phyloP scores from a whole-genome alignment of 2,113 vertebrate genomes.

The Sapajus apella region DNA sequence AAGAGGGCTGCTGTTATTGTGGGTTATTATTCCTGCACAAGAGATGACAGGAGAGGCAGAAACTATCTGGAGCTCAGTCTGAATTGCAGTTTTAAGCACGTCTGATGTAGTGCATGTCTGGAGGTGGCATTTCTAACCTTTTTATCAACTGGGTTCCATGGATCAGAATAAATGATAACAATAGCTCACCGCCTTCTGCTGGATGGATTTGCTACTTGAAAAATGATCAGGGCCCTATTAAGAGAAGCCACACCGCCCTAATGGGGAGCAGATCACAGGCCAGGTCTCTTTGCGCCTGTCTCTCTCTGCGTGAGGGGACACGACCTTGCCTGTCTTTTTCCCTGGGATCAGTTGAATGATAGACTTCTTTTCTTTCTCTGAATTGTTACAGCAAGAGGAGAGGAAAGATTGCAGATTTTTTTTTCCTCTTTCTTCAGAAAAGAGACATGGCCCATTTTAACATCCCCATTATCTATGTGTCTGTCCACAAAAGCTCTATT shows the following conservation, averaged over 20 bases:
- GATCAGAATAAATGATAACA: slow-evolving; percentile 77
- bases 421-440: slow-evolving; percentile 49
- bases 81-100: slow-evolving; percentile 67
- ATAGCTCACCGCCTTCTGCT: slow-evolving; percentile 70
- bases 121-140: slow-evolving; percentile 73
- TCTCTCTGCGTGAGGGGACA: slow-evolving; percentile 52
- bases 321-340: slow-evolving; percentile 60
- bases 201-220: slow-evolving; percentile 70
- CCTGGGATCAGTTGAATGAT: slow-evolving; percentile 62
- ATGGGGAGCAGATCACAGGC: slow-evolving; percentile 63
- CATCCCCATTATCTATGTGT: slow-evolving; percentile 58
- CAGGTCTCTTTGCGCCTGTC: slow-evolving; percentile 22
- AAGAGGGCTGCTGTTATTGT: slow-evolving; percentile 7
- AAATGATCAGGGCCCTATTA: slow-evolving; percentile 63
- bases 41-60: slow-evolving; percentile 64
- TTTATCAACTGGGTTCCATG: slow-evolving; percentile 70
- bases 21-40: slow-evolving; percentile 55
- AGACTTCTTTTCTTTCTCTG: slow-evolving; percentile 62
- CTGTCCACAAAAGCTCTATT: slow-evolving; percentile 44
- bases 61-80: slow-evolving; percentile 62
- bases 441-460: slow-evolving; percentile 55
- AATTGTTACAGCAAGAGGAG: slow-evolving; percentile 68
- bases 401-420: slow-evolving; percentile 58
- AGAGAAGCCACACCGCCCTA: slow-evolving; percentile 53
- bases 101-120: slow-evolving; percentile 64